Evolutionary conservation across 2,888 invertebrate species (phyloP), one percentile per base, ranked within the genome.

Genomic region (Epistrophe eligans): DNA sequence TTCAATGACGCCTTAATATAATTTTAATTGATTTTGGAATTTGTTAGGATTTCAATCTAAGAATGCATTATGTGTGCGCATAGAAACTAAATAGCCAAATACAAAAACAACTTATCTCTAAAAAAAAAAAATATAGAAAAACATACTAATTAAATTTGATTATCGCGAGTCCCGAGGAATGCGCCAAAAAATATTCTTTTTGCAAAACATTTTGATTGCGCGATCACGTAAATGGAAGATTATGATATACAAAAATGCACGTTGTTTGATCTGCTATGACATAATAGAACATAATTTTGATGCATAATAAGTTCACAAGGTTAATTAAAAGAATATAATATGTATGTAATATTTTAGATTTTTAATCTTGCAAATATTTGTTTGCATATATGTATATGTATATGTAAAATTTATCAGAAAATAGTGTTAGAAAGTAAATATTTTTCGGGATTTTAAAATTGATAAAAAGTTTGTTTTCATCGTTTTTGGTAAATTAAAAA

Each of bases 291-390:
- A 50, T 50, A 17, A 10, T 0, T 35, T 35, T 35, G 32, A n/a
- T 58, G 38, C 58, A 58, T 58, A 57, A 57, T 57, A 58, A 58
- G 58, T n/a, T 58, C 58, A 58, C 10, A 1, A 38, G 58, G 58
- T 58, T 35, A 35, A 58, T 35, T 17, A 1, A 38, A 38, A 17
- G 28, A 35, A n/a, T 35, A 58, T 58, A 11, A 7, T 35, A 6
- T 35, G 9, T 35, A 35, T 8, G 24, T 35, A 17, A 11, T 9
- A 11, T 17, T 50, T 11, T 50, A 50, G n/a, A 45, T 45, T 45
- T 45, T 8, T 45, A 2, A 45, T 45, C 17, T 17, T 48, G 48
- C 4, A 50, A 50, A 19, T 19, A 50, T 19, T 50, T 40, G 38
- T 38, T 3, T 38, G 10, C 15, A 40, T 40, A 3, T 24, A 24